phyloP scores from a whole-genome alignment of 2,113 vertebrate genomes.

The Apteryx mantelli region DNA sequence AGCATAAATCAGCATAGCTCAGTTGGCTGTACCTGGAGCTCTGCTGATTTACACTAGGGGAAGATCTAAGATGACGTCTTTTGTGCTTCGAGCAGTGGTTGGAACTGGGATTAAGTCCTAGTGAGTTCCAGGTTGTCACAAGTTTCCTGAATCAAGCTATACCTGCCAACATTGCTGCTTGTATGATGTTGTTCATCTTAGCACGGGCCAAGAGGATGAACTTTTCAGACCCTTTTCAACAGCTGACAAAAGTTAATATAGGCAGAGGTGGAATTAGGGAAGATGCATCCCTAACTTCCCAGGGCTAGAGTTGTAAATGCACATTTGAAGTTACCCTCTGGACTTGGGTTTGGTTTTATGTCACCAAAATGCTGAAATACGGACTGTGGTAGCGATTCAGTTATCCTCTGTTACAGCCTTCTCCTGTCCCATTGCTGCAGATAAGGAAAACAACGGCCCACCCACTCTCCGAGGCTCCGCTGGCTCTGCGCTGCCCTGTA shows the following conservation, averaged over 20 bases:
- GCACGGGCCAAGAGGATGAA: not conserved
- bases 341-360: not conserved
- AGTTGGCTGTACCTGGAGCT: not conserved
- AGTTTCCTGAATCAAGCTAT: not conserved
- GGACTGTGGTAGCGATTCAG: not conserved
- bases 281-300: not conserved
- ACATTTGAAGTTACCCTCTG: not conserved
- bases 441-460: not conserved
- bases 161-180: not conserved
- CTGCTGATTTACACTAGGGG: not conserved
- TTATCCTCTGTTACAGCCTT: too few species aligned
- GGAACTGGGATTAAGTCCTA: not conserved
- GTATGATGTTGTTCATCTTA: not conserved
- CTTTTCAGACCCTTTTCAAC: not conserved
- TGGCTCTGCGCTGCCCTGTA: not conserved
- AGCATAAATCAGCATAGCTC: not conserved
- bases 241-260: not conserved
- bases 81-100: not conserved
- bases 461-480: not conserved
- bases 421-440: not conserved
- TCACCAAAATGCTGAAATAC: not conserved
- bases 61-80: not conserved
- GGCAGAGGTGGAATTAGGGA: not conserved
- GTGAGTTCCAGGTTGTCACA: not conserved
- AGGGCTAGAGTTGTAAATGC: not conserved